A percentile compares a stretch with the other conserved stretches of the same genome.
These are phyloP conservation scores for Bombyx mori DNA, from an alignment of 1,140 invertebrate genomes.

Conservation along the genomic window DNA sequence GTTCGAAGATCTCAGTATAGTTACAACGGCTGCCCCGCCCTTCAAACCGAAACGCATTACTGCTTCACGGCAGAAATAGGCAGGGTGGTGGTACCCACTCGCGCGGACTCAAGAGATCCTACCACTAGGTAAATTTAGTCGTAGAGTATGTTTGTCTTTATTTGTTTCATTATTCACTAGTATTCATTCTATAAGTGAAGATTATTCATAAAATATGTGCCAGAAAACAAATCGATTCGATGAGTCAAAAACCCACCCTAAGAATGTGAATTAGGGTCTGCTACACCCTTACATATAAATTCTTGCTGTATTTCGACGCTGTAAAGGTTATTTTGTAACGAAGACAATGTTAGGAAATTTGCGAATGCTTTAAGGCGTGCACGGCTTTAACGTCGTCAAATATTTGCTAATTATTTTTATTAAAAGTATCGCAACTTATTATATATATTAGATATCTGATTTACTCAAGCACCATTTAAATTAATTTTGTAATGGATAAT, in stretches of 20 bases:
- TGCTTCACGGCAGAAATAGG: too few species aligned
- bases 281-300: conserved; percentile 24
- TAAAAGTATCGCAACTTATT: conserved; percentile 10
- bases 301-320: conserved; percentile 13
- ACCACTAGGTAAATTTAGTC: too few species aligned
- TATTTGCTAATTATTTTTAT: conserved; percentile 42
- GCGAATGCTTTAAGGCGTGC: conserved; percentile 19
- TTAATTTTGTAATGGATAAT: too few species aligned
- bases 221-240: conserved; percentile 40
- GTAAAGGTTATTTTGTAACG: conserved; percentile 5
- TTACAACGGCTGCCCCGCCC: too few species aligned
- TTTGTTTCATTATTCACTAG: too few species aligned
- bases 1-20: too few species aligned
- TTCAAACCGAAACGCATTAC: too few species aligned
- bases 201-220: conserved; percentile 21
- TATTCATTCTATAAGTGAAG: too few species aligned
- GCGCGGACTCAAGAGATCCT: too few species aligned
- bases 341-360: conserved; percentile 14
- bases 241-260: conserved; percentile 20
- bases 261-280: conserved; percentile 21
- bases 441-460: neutral
- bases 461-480: too few species aligned
- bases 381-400: conserved; percentile 19
- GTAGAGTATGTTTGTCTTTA: too few species aligned
- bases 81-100: too few species aligned